phyloP scores from a whole-genome alignment of 1,140 invertebrate genomes.

The Lanistes nyassanus region DNA sequence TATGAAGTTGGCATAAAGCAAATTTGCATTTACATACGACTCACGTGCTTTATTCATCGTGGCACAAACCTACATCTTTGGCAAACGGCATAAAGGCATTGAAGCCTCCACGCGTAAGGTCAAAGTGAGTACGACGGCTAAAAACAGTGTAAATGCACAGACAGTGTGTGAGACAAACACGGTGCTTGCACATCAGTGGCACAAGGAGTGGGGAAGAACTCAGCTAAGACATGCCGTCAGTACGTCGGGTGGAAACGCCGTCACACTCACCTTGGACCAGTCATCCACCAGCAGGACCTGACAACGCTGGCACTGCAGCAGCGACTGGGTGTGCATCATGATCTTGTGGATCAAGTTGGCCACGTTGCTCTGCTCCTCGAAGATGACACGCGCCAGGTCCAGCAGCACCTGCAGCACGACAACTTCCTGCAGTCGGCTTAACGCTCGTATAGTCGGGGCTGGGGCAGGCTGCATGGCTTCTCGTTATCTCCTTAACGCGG shows the following conservation, averaged over 20 bases:
- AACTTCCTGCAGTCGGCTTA: background rate
- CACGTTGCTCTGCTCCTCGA: constrained; percentile 92
- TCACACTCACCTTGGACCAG: constrained; percentile 48
- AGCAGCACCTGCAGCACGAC: constrained; percentile 76
- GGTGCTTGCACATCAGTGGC: background rate
- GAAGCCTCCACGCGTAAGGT: too few species aligned
- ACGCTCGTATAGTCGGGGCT: too few species aligned
- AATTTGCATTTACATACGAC: too few species aligned
- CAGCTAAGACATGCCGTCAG: background rate
- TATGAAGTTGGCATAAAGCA: too few species aligned
- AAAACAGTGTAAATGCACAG: too few species aligned
- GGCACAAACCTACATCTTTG: too few species aligned
- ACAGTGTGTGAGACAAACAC: constrained; percentile 17
- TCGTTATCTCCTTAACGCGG: background rate
- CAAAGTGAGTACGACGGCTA: too few species aligned
- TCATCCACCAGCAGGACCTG: constrained; percentile 74
- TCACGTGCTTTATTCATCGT: too few species aligned
- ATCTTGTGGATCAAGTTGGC: constrained; percentile 95
- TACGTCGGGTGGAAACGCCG: background rate
- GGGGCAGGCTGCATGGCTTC: too few species aligned
- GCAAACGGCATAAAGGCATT: too few species aligned
- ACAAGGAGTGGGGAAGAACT: background rate
- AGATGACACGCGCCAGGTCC: constrained; percentile 87
- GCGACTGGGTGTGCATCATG: constrained; percentile 92
- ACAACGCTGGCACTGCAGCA: constrained; percentile 92